These are phyloP conservation scores for Bradypus variegatus DNA, from an alignment of 2,797 vertebrate species.

Conservation along the genomic window DNA sequence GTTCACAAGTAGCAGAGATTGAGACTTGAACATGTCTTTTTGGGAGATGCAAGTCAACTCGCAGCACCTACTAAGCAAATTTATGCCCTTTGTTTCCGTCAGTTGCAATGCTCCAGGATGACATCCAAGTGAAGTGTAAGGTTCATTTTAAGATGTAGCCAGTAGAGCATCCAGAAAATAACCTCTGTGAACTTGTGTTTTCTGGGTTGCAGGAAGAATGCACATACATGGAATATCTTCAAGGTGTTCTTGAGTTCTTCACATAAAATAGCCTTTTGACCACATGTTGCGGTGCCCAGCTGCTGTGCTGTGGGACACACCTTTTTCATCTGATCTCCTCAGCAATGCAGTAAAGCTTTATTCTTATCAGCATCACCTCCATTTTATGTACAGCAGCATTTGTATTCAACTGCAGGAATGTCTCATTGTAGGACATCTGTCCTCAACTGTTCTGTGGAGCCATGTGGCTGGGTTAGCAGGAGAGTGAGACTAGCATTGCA, in stretches of 20 bases:
- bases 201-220: too few species aligned
- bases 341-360: accelerated
- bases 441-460: too few species aligned
- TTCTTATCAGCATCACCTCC: too few species aligned
- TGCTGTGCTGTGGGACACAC: accelerated
- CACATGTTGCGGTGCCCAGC: accelerated
- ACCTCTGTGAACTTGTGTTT: neutral
- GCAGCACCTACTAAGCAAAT: too few species aligned
- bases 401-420: too few species aligned
- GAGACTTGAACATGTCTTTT: too few species aligned
- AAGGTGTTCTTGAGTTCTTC: neutral
- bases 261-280: neutral
- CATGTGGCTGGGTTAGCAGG: neutral
- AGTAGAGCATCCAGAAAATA: neutral
- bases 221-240: accelerated
- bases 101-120: accelerated
- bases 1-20: too few species aligned
- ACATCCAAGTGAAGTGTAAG: neutral
- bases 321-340: neutral
- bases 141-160: neutral
- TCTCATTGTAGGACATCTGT: neutral
- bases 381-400: accelerated
- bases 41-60: too few species aligned
- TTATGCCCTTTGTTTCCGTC: accelerated
- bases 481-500: neutral